Base-by-base conservation (phyloP, 2,113 vertebrate genomes). In the Thamnaconus septentrionalis region DNA sequence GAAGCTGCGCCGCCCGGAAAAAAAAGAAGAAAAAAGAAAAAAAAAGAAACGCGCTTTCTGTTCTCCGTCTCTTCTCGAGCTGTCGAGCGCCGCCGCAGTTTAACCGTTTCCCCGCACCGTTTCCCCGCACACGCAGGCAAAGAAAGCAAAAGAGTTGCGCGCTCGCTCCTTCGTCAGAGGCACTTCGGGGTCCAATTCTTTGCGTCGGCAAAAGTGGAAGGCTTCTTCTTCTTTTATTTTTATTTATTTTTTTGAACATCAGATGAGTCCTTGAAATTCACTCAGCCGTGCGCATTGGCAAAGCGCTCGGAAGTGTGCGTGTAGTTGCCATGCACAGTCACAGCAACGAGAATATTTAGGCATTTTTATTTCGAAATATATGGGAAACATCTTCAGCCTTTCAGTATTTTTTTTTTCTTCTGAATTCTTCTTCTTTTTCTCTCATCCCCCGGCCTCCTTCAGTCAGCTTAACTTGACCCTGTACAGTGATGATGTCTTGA, bases 201-300 rank as follows among this genome's bases (percentile, higher is more conserved):
- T 73, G 54, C 61, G 51, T 57, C 69, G 78, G 58, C 74, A 51
- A 76, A 75, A 65, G 18, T 31, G 18, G 18, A 31, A 31, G 18
- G 18, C 18, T 61, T 53, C 69, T 63, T 68, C 8, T 41, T 57
- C 48, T 49, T 47, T 41, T 55, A 8, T 53, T 12, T 41, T 45
- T 31, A 31, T n/a, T 40, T 47, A 66, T 71, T 78, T 69, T 80
- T 82, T 79, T 56, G 59, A 45, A 84, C 64, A 79, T 87, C 69
- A 87, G 73, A 81, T 69, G 69, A 73, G 63, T 71, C 57, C 71
- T 84, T 84, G 85, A 84, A 84, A 85, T 69, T 74, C 71, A 62
- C 71, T 79, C 71, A 62, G 58, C 62, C 66, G 9, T 71, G 73
- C 62, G 67, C 52, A 75, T 74, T 87, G 87, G 79, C 81, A 71